phyloP scores from a whole-genome alignment of 2,888 invertebrate genomes.

The Hydroisotoma schaefferi region DNA sequence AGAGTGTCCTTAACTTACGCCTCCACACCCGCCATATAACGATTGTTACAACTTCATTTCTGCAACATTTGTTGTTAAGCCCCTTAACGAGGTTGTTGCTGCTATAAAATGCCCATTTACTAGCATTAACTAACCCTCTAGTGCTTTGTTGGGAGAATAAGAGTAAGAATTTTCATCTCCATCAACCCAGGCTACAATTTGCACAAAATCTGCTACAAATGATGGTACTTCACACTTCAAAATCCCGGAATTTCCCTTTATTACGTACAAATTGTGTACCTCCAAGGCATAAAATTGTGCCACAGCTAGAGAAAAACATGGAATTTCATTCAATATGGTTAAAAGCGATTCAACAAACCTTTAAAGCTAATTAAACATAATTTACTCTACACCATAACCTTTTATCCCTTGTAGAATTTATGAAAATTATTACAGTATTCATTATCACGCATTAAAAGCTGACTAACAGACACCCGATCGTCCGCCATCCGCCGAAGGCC shows the following conservation, averaged over 20 bases:
- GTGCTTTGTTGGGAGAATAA: slow-evolving; percentile 26
- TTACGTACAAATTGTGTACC: slow-evolving; percentile 71
- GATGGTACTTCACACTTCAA: slow-evolving; percentile 55
- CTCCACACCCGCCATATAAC: slow-evolving; percentile 22
- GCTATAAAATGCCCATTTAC: not conserved
- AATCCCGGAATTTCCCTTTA: slow-evolving; percentile 53
- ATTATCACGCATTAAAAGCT: no score
- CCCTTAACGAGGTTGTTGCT: not conserved
- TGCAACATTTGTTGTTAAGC: no score
- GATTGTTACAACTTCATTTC: slow-evolving; percentile 6
- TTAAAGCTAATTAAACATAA: not conserved
- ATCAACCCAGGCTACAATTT: slow-evolving; percentile 51
- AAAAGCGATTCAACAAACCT: no score
- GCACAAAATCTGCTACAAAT: slow-evolving; percentile 55
- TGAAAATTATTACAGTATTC: no score
- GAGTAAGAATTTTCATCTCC: slow-evolving; percentile 52
- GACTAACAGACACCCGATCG: no score
- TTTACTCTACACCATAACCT: not conserved
- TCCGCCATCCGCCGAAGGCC: no score
- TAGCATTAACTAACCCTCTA: slow-evolving; percentile 27
- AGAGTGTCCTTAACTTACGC: no score
- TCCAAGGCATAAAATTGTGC: slow-evolving; percentile 85
- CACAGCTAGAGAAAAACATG: no score
- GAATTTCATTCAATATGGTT: no score
- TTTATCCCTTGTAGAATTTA: not conserved